Evolutionary conservation across 2,797 vertebrate species (phyloP).

Genomic region (Hozukius guyotensis): DNA sequence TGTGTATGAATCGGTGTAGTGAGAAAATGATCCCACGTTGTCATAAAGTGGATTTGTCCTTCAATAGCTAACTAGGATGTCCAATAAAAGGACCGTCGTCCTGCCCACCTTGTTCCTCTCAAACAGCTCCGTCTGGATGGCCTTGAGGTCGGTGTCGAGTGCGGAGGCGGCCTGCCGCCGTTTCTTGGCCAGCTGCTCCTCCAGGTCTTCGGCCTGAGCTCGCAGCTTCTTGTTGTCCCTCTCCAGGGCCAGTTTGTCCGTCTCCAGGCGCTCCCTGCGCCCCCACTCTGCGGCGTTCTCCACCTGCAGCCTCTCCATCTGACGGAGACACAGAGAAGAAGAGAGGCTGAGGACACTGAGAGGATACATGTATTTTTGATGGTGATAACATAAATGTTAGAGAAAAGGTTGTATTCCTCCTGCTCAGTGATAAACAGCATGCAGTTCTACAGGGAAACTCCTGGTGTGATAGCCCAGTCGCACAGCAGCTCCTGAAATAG

Average conservation of each 20-base stretch:
- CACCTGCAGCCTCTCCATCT: constrained; percentile 97
- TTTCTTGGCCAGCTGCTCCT: constrained; percentile 92
- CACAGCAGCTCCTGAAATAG: too few relatives aligned
- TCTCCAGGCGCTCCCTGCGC: constrained; percentile 93
- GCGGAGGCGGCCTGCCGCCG: constrained; percentile 90
- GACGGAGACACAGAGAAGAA: background rate
- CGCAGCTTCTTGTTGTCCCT: constrained; percentile 97
- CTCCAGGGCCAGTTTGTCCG: constrained; percentile 94
- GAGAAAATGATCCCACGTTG: too few relatives aligned
- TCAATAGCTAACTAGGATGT: background rate
- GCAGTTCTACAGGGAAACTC: background rate
- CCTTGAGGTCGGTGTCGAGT: constrained; percentile 92
- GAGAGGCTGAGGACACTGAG: background rate
- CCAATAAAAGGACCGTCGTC: background rate
- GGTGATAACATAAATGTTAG: background rate
- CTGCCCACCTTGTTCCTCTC: constrained; percentile 94
- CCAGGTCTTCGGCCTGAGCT: constrained; percentile 91
- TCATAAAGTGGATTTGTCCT: background rate
- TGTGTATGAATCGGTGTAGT: background rate
- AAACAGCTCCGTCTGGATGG: constrained; percentile 92
- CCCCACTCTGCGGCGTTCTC: constrained; percentile 97
- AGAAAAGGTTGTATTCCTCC: background rate
- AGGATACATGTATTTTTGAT: background rate
- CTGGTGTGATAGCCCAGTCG: background rate
- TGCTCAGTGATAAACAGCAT: background rate